Base-by-base conservation (phyloP, 2,113 vertebrate species). In the Brienomyrus longianalis region DNA sequence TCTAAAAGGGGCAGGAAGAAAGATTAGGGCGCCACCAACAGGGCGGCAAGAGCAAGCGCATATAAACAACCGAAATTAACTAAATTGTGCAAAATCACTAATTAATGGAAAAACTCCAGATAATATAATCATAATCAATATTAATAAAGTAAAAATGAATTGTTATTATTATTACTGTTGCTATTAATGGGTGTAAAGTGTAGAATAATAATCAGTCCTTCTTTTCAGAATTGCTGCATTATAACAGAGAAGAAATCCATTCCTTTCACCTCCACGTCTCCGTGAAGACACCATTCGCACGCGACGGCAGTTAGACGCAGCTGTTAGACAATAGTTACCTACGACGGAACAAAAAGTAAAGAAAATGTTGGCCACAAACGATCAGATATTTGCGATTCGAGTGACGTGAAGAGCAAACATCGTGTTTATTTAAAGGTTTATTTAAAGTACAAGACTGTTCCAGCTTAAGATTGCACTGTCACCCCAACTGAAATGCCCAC, bases 1-100 rank as follows among this genome's bases (percentile, higher is more conserved):
- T 91, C 86, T 85, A 45, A 85, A 85, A 48, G 91, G 88, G 87
- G 56, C 74, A 91, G 47, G 5, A 39, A 88, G n/a, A 50, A 50
- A 85, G 43, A 85, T 84, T 54, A 19, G 80, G 77, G 88, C 74
- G 77, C 88, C 88, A 59, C 70, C 88, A 54, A 19, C 70, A 89
- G 88, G 88, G 27, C 48, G n/a, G 13, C 74, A 19, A 43, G 13
- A 43, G 74, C 35, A 43, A 80, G 35, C 35, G 11, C 17, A 43
- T 80, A 80, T 80, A 80, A 39, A 27, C n/a, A 31, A 70, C 10
- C 62, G 5, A 70, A 70, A 0, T 70, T 31, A 31, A 31, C 62
- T 31, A 70, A 70, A 70, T 11, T 70, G 27, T 10, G 62, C 62
- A 70, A 70, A 31, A 70, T 70, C n/a, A 31, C 2, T 4, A 13